A percentile compares a stretch with the other conserved stretches of the same genome.
phyloP scores from a whole-genome alignment of 2,888 invertebrate genomes.

The Hymenopus coronatus region DNA sequence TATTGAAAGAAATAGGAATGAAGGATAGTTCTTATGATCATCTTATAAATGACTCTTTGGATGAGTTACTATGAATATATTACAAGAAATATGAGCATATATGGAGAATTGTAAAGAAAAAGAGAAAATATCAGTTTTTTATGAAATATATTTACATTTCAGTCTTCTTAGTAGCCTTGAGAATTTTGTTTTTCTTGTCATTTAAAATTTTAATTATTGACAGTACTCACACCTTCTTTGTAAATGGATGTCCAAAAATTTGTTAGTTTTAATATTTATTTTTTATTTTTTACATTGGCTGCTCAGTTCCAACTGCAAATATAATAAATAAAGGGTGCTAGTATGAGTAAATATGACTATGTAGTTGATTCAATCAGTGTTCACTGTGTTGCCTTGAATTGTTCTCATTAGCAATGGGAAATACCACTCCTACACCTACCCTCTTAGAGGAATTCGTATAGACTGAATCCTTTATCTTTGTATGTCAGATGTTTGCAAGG shows the following conservation, averaged over 20 bases:
- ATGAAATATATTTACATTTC: no score
- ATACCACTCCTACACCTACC: not conserved
- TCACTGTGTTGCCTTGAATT: not conserved
- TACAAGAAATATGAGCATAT: no score
- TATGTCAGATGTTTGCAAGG: not conserved
- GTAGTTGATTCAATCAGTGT: not conserved
- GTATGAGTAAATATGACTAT: not conserved
- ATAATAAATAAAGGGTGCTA: not conserved
- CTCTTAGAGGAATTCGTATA: not conserved
- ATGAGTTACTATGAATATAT: no score
- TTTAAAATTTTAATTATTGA: no score
- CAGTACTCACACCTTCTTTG: no score
- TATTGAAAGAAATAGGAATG: not conserved
- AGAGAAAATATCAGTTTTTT: no score
- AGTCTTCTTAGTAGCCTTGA: no score
- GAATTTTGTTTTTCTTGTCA: no score
- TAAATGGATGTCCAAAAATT: no score
- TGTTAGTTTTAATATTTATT: no score
- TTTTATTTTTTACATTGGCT: not conserved
- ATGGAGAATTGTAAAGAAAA: no score
- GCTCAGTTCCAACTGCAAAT: not conserved
- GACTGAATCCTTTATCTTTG: not conserved
- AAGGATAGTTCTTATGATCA: not conserved
- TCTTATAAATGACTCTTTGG: no score
- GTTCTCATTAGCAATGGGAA: not conserved